These are phyloP conservation scores for Tricholauxania praeusta DNA, from an alignment of 2,888 invertebrate genomes.

Conservation along the genomic window DNA sequence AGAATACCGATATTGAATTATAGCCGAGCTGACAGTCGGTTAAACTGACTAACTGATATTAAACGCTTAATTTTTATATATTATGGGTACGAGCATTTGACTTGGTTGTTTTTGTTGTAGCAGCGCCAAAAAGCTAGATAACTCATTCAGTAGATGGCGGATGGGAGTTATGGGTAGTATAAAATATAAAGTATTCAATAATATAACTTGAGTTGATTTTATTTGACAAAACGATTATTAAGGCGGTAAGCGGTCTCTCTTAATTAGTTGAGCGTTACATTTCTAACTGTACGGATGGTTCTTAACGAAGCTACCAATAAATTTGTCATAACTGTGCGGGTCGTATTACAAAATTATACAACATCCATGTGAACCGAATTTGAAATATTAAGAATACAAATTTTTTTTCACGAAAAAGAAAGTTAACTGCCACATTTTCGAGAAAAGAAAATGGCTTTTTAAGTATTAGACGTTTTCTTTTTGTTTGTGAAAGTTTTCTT, in stretches of 20 bases:
- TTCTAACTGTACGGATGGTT: conserved; percentile 60
- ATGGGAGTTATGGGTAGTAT: neutral
- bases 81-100: neutral
- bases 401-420: neutral
- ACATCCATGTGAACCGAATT: neutral
- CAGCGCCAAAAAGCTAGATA: conserved; percentile 10
- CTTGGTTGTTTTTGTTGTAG: neutral
- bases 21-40: neutral
- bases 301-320: conserved; percentile 2
- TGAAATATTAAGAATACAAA: neutral
- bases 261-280: conserved; percentile 61
- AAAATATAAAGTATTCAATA: conserved; percentile 21
- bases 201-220: conserved; percentile 24
- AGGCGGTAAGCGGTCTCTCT: conserved; percentile 55
- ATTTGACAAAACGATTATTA: conserved; percentile 50
- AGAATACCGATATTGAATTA: neutral
- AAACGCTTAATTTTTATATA: neutral
- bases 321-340: neutral
- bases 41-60: conserved; percentile 13
- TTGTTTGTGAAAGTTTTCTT: neutral
- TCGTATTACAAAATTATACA: neutral
- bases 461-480: neutral
- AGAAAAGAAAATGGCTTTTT: neutral
- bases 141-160: neutral
- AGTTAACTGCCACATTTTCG: neutral